Evolutionary conservation across 2,797 vertebrate species (phyloP).

Genomic region (Hyperoplus lanceolatus): DNA sequence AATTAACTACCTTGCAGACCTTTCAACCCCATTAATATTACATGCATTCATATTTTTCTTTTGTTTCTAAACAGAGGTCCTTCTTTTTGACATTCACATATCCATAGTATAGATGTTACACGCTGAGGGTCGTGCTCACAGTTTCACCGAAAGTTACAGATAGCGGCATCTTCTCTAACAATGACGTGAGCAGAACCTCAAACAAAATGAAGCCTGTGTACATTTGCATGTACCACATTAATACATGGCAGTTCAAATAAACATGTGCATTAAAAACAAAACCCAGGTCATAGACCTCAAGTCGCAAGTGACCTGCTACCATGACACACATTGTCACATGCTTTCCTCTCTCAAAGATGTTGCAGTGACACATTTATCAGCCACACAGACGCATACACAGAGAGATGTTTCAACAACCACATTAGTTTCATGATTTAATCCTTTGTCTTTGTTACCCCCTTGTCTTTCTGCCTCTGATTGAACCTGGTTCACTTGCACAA

Average conservation of each 20-base stretch:
- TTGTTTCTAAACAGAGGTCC: too few relatives aligned
- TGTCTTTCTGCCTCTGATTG: not conserved
- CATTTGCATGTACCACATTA: not conserved
- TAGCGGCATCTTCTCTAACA: not conserved
- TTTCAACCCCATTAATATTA: not conserved
- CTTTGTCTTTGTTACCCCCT: not conserved
- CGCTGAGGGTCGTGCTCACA: not conserved
- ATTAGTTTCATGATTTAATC: not conserved
- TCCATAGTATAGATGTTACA: too few relatives aligned
- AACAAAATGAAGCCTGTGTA: not conserved
- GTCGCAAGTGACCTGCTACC: not conserved
- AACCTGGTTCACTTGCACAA: not conserved
- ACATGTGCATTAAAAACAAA: conserved; percentile 5
- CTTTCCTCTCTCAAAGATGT: not conserved
- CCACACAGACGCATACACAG: conserved; percentile 11
- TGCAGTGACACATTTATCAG: conserved; percentile 24
- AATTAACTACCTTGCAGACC: not conserved
- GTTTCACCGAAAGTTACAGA: not conserved
- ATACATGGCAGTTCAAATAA: not conserved
- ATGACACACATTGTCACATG: conserved; percentile 6
- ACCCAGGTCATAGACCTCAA: not conserved
- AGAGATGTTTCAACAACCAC: not conserved
- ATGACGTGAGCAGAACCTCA: not conserved
- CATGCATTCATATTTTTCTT: too few relatives aligned
- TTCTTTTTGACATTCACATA: too few relatives aligned